Evolutionary conservation across 2,797 vertebrate genomes (phyloP), one percentile per base, ranked within the genome.

Genomic region (Prunella strophiata): DNA sequence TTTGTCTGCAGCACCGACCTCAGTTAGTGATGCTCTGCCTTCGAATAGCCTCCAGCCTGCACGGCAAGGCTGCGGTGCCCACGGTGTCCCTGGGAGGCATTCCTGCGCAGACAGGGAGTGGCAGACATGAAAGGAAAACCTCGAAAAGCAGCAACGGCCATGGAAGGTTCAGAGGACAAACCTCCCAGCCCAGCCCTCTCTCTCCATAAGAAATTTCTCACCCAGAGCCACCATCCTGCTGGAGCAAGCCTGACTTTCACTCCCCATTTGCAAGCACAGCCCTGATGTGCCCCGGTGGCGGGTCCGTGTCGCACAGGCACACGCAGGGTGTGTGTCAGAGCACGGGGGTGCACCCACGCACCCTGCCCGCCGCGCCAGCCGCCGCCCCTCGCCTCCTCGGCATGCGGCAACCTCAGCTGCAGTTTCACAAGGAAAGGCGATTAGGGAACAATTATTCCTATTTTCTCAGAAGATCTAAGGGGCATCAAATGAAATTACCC

Each of bases 401-500:
- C 79, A 30, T 57, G 85, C 1, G 2, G 79, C 73, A 88, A 22
- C 76, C 66, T 75, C 45, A 16, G 43, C 83, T 76, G 48, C 71
- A 38, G 13, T 67, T 86, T 90, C 58, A 82, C 32, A 50, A 80
- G 42, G 73, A 74, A 66, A 70, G 67, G 67, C 34, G 80, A 91
- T 88, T 92, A 85, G 62, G 62, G 92, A 92, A 91, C 51, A 78
- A 95, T 91, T 87, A 95, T 54, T 84, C 54, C 38, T 70, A 8
- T 86, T 95, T 95, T 93, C 94, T 86, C 84, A 82, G 73, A 91
- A 90, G 92, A 93, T 91, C 91, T 91, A 89, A 95, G 71, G 71
- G 88, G 70, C 71, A 85, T 81, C 66, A 85, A 84, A 78, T 47
- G 80, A 88, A 94, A 81, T 72, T 84, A 75, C 38, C 54, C 54